Evolutionary conservation across 1,140 invertebrate species (phyloP).

Genomic region (Drosophila asahinai): DNA sequence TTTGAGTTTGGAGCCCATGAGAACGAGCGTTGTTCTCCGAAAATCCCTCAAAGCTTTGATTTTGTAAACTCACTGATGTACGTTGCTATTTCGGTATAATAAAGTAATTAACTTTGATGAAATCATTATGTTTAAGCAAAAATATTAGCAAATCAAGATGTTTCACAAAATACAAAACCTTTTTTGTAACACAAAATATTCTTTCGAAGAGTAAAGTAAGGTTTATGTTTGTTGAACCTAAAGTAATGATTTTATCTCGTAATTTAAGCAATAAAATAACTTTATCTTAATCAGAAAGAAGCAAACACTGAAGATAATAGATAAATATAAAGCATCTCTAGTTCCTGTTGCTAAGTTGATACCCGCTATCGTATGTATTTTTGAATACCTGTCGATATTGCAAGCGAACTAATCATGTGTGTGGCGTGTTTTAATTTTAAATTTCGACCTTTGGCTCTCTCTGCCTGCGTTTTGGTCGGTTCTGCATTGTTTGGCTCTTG

Average conservation of each 20-base stretch:
- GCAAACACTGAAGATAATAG: not conserved
- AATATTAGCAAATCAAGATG: too few relatives aligned
- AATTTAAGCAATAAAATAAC: not conserved
- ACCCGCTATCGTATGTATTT: constrained; percentile 4
- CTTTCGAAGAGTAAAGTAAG: not conserved
- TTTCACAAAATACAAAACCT: too few relatives aligned
- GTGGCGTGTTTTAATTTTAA: constrained; percentile 34
- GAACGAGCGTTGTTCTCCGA: too few relatives aligned
- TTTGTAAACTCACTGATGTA: too few relatives aligned
- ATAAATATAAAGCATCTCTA: not conserved
- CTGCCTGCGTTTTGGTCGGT: constrained; percentile 9
- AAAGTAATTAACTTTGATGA: too few relatives aligned
- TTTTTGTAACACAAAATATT: too few relatives aligned
- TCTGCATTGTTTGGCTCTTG: constrained; percentile 41
- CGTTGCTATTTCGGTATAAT: too few relatives aligned
- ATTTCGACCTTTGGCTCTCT: constrained; percentile 51
- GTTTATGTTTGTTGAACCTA: not conserved
- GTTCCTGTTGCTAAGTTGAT: not conserved
- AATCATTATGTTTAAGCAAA: too few relatives aligned
- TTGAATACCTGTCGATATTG: constrained; percentile 49
- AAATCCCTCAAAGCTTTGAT: too few relatives aligned
- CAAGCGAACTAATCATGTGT: constrained; percentile 45
- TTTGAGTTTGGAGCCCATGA: too few relatives aligned
- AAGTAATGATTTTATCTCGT: not conserved
- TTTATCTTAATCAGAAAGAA: not conserved